phyloP scores from a whole-genome alignment of 37 sponge, comb jelly and placozoan species.

The Trichoplax adhaerens region DNA sequence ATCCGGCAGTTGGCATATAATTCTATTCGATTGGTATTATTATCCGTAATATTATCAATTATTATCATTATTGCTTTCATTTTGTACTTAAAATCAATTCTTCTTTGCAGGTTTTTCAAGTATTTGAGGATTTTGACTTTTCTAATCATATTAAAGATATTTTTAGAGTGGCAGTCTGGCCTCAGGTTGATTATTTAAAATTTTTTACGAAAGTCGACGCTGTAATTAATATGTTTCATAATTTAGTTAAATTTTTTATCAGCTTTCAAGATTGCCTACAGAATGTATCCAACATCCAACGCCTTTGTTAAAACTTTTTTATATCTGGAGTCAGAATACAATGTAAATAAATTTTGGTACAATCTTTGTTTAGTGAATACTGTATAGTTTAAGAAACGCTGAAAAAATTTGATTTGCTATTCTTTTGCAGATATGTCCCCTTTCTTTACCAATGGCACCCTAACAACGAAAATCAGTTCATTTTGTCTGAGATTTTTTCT shows the following conservation, averaged over 20 bases:
- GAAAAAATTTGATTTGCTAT: neutral
- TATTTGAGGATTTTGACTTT: constrained; percentile 28
- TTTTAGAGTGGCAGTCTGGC: constrained; percentile 43
- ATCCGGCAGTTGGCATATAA: constrained; percentile 33
- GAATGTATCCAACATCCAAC: constrained; percentile 66
- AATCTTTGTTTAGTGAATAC: neutral
- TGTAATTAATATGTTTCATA: neutral
- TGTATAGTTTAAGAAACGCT: neutral
- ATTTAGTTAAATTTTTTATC: neutral
- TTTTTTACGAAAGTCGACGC: too few relatives aligned
- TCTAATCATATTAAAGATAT: constrained; percentile 14
- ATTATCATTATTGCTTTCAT: too few relatives aligned
- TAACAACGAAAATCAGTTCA: neutral
- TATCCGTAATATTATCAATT: too few relatives aligned
- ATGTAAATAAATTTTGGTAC: constrained; percentile 12
- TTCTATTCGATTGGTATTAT: constrained; percentile 24
- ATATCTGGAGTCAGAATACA: constrained; percentile 26
- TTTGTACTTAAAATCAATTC: neutral
- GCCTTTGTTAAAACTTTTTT: constrained; percentile 43
- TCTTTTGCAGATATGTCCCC: constrained; percentile 4
- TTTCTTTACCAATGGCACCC: constrained; percentile 6
- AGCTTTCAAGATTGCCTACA: constrained; percentile 31
- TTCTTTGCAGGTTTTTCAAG: constrained; percentile 21
- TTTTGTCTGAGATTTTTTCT: constrained; percentile 32
- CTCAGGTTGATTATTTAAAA: constrained; percentile 20